Percentiles rank a stretch among this genome's conserved stretches.
Evolutionary conservation across 2,888 invertebrate genomes (phyloP).

Genomic region (Torymus texanus): DNA sequence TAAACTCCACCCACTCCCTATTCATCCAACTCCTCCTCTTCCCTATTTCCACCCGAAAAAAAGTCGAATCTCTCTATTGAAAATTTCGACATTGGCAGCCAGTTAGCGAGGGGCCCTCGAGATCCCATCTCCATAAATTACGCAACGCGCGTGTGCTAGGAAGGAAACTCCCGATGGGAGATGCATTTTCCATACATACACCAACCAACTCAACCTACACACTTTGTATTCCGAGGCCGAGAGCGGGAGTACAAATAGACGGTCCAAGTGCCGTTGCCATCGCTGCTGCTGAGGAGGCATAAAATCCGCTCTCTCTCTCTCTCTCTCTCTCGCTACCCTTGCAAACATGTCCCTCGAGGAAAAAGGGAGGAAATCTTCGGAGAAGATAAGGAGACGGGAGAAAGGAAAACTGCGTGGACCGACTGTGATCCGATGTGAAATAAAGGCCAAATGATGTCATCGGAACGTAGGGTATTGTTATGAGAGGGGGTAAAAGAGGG

Average conservation of each 20-base stretch:
- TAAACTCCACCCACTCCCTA: too few species aligned
- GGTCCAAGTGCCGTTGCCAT: not conserved
- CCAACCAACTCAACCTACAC: not conserved
- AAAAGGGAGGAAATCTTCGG: not conserved
- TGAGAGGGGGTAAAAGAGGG: too few species aligned
- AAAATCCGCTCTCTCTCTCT: conserved; percentile 32
- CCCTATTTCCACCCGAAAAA: too few species aligned
- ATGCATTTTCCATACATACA: conserved; percentile 9
- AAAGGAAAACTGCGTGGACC: too few species aligned
- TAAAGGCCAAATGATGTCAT: too few species aligned
- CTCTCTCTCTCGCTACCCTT: not conserved
- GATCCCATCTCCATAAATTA: conserved; percentile 26
- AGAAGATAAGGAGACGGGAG: not conserved
- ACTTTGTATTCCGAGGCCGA: conserved; percentile 13
- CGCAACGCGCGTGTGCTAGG: not conserved
- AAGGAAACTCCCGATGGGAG: not conserved
- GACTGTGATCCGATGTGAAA: too few species aligned
- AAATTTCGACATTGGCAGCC: too few species aligned
- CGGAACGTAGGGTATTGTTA: too few species aligned
- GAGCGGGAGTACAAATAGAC: conserved; percentile 44
- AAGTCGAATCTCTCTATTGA: too few species aligned
- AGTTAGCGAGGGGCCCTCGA: not conserved
- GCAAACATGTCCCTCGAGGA: conserved; percentile 47
- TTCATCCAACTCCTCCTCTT: too few species aligned
- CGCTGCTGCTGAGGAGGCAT: conserved; percentile 32